Base-by-base conservation (phyloP, 2,113 vertebrate species). In the Murina feae region DNA sequence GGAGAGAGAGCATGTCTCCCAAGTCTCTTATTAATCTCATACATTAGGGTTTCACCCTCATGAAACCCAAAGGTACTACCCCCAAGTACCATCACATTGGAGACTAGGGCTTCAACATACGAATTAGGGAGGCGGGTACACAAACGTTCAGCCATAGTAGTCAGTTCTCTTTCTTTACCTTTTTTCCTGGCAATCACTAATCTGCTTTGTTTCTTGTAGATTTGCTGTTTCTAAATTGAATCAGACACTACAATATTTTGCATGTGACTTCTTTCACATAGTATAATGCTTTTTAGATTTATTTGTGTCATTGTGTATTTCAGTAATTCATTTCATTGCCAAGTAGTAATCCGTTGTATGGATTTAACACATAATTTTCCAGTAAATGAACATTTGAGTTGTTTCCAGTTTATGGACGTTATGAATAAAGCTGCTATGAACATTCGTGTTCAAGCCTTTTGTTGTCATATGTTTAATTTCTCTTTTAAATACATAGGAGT, bases 301-400 rank as follows among this genome's bases (percentile, higher is more conserved):
- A 39, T 20, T 37, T 90, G 37, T 89, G 66, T 30, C 11, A 16
- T 55, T 49, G 28, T 89, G 5, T 75, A 39, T 83, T 49, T 89
- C 13, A 79, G 79, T 49, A 83, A 53, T 71, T 68, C 28, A 58
- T 58, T 86, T 60, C 47, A 75, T 89, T 95, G 28, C 55, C 28
- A 71, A 55, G 47, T 75, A 84, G 32, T 90, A 81, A 53, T 89
- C 47, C 51, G 44, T 71, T 85, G 35, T 68, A 49, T 85, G 21
- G 6, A 63, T 86, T 88, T 32, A 32, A 65, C 60, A 65, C 60
- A 65, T 13, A 32, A 32, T 65, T 93, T 82, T 89, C 42, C 10
- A 65, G 32, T 89, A 93, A 75, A 37, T 55, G 74, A 68, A 82
- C 66, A 78, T 95, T 96, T 93, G 79, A 47, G 20, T 91, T 53